Percentiles rank a stretch among this genome's conserved stretches.
These are phyloP conservation scores for Tenebrosternarchus preto DNA, from an alignment of 2,113 vertebrate species.

Conservation along the genomic window DNA sequence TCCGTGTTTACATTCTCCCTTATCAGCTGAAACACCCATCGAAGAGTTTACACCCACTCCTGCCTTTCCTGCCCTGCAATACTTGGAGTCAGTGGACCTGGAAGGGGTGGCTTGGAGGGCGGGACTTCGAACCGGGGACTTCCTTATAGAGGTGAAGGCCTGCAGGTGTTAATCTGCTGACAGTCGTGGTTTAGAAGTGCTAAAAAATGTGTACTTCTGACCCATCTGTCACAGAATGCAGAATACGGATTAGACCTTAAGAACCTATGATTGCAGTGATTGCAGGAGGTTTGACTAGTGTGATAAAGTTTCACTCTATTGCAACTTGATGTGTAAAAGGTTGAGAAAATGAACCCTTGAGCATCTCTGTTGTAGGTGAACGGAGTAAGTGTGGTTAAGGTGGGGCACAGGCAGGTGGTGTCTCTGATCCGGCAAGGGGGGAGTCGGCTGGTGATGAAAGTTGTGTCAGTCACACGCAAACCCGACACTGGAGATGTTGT, in stretches of 20 bases:
- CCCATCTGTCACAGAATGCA: neutral
- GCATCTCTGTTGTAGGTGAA: conserved; percentile 80
- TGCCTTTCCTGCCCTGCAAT: conserved; percentile 94
- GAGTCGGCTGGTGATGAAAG: conserved; percentile 93
- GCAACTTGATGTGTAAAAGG: neutral
- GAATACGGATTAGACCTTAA: neutral
- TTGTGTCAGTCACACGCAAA: conserved; percentile 93
- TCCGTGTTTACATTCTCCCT: conserved; percentile 7
- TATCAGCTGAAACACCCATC: conserved; percentile 92
- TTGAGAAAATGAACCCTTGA: neutral
- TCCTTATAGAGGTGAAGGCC: conserved; percentile 75
- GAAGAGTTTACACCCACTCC: conserved; percentile 97
- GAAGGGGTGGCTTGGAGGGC: conserved; percentile 97
- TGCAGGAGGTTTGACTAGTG: too few species aligned
- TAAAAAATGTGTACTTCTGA: neutral
- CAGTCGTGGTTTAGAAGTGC: neutral
- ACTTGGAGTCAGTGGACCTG: conserved; percentile 95
- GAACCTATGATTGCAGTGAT: too few species aligned
- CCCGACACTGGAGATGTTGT: conserved; percentile 86
- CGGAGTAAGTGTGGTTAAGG: conserved; percentile 93
- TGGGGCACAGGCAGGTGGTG: conserved; percentile 96
- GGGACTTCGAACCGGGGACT: conserved; percentile 82
- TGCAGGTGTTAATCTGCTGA: neutral
- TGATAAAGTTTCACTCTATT: neutral
- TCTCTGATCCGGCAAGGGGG: conserved; percentile 94